phyloP scores from a whole-genome alignment of 2,113 vertebrate genomes.

The Hydrolagus affinis region DNA sequence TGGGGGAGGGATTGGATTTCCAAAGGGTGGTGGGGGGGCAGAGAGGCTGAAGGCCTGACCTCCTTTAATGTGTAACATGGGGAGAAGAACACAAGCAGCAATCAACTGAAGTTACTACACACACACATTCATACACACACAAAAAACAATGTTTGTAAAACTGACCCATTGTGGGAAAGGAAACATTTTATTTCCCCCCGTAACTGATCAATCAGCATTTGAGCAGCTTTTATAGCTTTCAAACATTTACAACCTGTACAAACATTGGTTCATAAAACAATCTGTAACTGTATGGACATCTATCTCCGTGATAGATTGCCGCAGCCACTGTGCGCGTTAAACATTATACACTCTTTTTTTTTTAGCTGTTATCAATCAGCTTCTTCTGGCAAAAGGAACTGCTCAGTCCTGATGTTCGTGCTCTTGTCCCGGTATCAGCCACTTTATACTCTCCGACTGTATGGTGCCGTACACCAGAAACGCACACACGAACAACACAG shows the following conservation, averaged over 20 bases:
- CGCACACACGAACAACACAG: slow-evolving; percentile 74
- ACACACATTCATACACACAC: too few species aligned
- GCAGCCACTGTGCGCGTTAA: not conserved
- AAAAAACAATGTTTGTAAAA: too few species aligned
- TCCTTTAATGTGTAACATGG: too few species aligned
- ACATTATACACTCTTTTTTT: too few species aligned
- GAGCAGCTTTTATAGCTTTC: not conserved
- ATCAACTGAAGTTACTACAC: not conserved
- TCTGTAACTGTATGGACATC: not conserved
- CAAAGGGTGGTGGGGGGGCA: too few species aligned
- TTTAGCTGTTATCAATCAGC: not conserved
- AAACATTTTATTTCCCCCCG: not conserved
- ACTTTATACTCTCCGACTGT: slow-evolving; percentile 82
- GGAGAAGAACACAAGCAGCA: not conserved
- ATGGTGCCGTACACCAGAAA: slow-evolving; percentile 80
- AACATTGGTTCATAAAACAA: not conserved
- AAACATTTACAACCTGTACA: slow-evolving; percentile 8
- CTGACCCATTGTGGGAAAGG: too few species aligned
- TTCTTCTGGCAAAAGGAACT: not conserved
- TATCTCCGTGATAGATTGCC: not conserved
- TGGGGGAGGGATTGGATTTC: too few species aligned
- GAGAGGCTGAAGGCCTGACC: too few species aligned
- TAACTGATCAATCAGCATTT: not conserved
- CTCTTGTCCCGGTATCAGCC: slow-evolving; percentile 89
- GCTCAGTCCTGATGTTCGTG: slow-evolving; percentile 83